Evolutionary conservation across 2,888 invertebrate species (phyloP).

Genomic region (Chymomyza procnemis): DNA sequence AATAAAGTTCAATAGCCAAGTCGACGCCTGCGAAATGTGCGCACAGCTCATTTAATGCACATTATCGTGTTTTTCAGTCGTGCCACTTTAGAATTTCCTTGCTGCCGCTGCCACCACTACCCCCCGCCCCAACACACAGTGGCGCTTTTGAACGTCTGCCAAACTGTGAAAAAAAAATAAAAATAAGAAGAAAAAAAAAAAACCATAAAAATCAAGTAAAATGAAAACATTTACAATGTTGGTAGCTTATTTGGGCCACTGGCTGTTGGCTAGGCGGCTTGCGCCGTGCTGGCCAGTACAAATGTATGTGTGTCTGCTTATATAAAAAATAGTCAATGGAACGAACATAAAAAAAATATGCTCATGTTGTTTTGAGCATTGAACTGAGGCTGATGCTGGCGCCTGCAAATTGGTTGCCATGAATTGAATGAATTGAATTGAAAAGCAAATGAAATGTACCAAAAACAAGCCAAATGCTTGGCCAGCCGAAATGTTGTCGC

Average conservation of each 20-base stretch:
- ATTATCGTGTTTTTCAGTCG: slow-evolving; percentile 57
- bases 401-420: slow-evolving; percentile 65
- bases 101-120: not conserved
- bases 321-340: not conserved
- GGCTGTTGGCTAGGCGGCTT: no score
- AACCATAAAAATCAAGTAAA: slow-evolving; percentile 33
- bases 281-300: not conserved
- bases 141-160: slow-evolving; percentile 57
- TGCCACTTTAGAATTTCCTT: slow-evolving; percentile 14
- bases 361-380: slow-evolving; percentile 50
- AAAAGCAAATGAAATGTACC: slow-evolving; percentile 26
- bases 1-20: slow-evolving; percentile 70
- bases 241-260: not conserved
- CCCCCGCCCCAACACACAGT: slow-evolving; percentile 18
- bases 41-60: slow-evolving; percentile 73
- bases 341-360: slow-evolving; percentile 35
- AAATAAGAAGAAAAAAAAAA: slow-evolving; percentile 3
- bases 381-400: slow-evolving; percentile 36
- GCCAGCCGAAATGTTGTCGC: not conserved
- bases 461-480: slow-evolving; percentile 3
- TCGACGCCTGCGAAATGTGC: slow-evolving; percentile 67
- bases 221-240: slow-evolving; percentile 65
- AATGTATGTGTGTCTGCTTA: not conserved
- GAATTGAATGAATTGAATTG: slow-evolving; percentile 56
- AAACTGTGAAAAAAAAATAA: slow-evolving; percentile 25